Percentiles rank a stretch among this genome's conserved stretches.
phyloP scores from a whole-genome alignment of 2,888 invertebrate species.

The Oligia latruncula region DNA sequence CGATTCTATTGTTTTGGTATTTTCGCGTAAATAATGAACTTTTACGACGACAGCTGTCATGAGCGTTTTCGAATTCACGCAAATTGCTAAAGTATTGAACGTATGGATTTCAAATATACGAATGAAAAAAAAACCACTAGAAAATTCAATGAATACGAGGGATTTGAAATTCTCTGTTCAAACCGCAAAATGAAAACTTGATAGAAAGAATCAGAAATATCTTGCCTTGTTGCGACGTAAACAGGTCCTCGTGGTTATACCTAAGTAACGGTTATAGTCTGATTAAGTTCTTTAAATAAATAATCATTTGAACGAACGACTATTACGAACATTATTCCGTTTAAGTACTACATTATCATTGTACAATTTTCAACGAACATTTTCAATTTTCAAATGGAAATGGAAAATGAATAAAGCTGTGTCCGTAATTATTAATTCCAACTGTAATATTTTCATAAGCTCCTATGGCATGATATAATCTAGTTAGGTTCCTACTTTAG shows the following conservation, averaged over 20 bases:
- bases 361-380: slow-evolving; percentile 1
- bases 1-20: slow-evolving; percentile 12
- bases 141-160: not conserved
- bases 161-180: slow-evolving; percentile 6
- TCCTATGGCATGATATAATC: not conserved
- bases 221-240: not conserved
- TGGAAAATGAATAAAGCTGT: not conserved
- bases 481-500: slow-evolving; percentile 3
- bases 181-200: not conserved
- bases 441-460: slow-evolving; percentile 12
- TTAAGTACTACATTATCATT: not conserved
- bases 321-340: slow-evolving; percentile 6
- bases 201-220: not conserved
- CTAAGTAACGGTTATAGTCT: slow-evolving; percentile 20
- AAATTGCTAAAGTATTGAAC: slow-evolving; percentile 27
- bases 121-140: not conserved
- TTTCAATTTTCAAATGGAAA: slow-evolving; percentile 10
- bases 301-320: slow-evolving; percentile 4
- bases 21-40: slow-evolving; percentile 34
- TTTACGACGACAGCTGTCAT: slow-evolving; percentile 30
- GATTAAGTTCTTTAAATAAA: slow-evolving; percentile 28
- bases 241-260: slow-evolving; percentile 1
- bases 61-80: slow-evolving; percentile 22
- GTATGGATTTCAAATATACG: slow-evolving; percentile 22
- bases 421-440: slow-evolving; percentile 1